phyloP scores from a whole-genome alignment of 2,888 invertebrate genomes.

The Protophormia terraenovae region DNA sequence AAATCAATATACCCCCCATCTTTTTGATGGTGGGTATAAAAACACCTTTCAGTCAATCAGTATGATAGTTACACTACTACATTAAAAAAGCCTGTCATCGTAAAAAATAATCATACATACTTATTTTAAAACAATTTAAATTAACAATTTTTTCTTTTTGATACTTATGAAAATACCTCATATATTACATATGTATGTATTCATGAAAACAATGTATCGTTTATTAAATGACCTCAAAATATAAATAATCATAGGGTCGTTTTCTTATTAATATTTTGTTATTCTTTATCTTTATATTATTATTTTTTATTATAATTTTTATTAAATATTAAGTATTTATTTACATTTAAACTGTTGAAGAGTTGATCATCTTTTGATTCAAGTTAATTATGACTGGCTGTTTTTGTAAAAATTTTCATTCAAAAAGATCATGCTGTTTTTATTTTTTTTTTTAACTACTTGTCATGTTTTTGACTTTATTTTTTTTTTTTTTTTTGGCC shows the following conservation, averaged over 20 bases:
- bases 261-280: background rate
- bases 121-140: background rate
- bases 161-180: too few species aligned
- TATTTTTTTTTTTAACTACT: slow-evolving; percentile 27
- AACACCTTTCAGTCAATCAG: too few species aligned
- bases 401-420: slow-evolving; percentile 3
- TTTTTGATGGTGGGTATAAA: too few species aligned
- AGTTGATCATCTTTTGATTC: slow-evolving; percentile 12
- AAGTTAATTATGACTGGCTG: slow-evolving; percentile 9
- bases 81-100: background rate
- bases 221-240: slow-evolving; percentile 31
- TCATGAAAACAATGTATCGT: background rate
- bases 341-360: slow-evolving; percentile 8
- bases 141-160: too few species aligned
- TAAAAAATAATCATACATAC: background rate
- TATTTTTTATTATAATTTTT: background rate
- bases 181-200: too few species aligned
- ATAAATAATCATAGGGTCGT: slow-evolving; percentile 9
- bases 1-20: too few species aligned
- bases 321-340: background rate
- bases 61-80: too few species aligned
- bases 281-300: background rate
- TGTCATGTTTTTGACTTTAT: background rate
- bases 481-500: background rate
- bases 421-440: background rate